These are phyloP conservation scores for Drosophila seclusa DNA, from an alignment of 2,888 invertebrate species.

Conservation along the genomic window DNA sequence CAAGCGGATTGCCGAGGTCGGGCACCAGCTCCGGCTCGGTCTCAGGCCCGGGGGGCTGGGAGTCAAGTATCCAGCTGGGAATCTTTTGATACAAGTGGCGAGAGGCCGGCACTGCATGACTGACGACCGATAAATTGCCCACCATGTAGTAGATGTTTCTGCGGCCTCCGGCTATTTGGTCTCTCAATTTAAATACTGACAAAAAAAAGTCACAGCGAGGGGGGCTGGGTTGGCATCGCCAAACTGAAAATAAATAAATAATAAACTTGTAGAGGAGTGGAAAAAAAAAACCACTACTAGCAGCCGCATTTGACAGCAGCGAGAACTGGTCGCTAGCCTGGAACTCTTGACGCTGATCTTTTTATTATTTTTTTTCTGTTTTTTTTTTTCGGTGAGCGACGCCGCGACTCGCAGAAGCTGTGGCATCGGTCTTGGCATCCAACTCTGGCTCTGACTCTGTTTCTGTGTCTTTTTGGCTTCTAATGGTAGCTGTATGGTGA, in stretches of 20 bases:
- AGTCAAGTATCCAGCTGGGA: constrained; percentile 57
- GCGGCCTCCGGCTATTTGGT: constrained; percentile 69
- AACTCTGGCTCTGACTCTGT: constrained; percentile 19
- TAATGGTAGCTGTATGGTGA: constrained; percentile 83
- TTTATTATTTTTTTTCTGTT: constrained; percentile 23
- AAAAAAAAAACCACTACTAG: constrained; percentile 49
- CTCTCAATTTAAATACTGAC: constrained; percentile 62
- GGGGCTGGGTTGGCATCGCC: constrained; percentile 37
- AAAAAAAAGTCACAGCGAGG: constrained; percentile 34
- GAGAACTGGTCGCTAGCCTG: constrained; percentile 77
- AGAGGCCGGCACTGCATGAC: constrained; percentile 35
- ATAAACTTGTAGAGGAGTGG: constrained; percentile 58
- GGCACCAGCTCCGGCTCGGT: neutral
- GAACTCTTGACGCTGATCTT: constrained; percentile 53
- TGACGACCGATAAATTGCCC: constrained; percentile 58
- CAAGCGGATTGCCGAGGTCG: constrained; percentile 14
- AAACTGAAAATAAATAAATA: constrained; percentile 77
- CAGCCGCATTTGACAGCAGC: constrained; percentile 14
- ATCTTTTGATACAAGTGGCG: constrained; percentile 52
- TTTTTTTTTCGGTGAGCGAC: constrained; percentile 51
- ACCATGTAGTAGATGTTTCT: constrained; percentile 50
- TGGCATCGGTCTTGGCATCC: constrained; percentile 44
- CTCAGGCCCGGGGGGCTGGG: constrained; percentile 18
- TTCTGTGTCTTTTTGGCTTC: constrained; percentile 79
- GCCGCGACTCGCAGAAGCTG: constrained; percentile 57